These are phyloP conservation scores for Catotricha subobsoleta DNA, from an alignment of 2,888 invertebrate species.

Conservation along the genomic window DNA sequence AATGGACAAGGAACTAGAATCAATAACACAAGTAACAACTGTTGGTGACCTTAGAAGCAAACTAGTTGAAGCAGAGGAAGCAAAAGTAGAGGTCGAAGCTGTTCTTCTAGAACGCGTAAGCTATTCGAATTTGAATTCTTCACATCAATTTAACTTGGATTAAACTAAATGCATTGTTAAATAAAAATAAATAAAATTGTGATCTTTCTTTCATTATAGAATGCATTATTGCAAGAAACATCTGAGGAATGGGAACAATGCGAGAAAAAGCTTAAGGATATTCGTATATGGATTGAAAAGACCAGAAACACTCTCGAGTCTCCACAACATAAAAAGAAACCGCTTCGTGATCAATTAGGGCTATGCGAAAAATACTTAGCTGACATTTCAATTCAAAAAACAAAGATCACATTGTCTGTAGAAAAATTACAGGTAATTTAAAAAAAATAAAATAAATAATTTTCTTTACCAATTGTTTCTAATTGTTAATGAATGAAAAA, in stretches of 20 bases:
- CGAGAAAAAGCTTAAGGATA: constrained; percentile 82
- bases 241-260: constrained; percentile 94
- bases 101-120: constrained; percentile 68
- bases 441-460: background rate
- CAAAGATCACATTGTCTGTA: constrained; percentile 71
- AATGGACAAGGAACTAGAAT: constrained; percentile 79
- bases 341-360: constrained; percentile 70
- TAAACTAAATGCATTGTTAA: background rate
- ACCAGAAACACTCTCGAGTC: constrained; percentile 58
- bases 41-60: constrained; percentile 72
- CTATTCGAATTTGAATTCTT: background rate
- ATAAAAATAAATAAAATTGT: background rate
- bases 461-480: background rate
- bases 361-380: constrained; percentile 70
- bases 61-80: constrained; percentile 70
- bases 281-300: constrained; percentile 76
- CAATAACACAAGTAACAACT: constrained; percentile 64
- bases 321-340: constrained; percentile 68
- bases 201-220: constrained; percentile 33
- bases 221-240: constrained; percentile 73
- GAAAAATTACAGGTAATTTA: constrained; percentile 70
- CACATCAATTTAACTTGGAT: background rate
- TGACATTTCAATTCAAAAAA: constrained; percentile 75
- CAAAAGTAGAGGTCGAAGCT: constrained; percentile 69
- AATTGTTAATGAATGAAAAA: constrained; percentile 8